Evolutionary conservation across 2,888 invertebrate species (phyloP), one percentile per base, ranked within the genome.

Genomic region (Diarsia mendica): DNA sequence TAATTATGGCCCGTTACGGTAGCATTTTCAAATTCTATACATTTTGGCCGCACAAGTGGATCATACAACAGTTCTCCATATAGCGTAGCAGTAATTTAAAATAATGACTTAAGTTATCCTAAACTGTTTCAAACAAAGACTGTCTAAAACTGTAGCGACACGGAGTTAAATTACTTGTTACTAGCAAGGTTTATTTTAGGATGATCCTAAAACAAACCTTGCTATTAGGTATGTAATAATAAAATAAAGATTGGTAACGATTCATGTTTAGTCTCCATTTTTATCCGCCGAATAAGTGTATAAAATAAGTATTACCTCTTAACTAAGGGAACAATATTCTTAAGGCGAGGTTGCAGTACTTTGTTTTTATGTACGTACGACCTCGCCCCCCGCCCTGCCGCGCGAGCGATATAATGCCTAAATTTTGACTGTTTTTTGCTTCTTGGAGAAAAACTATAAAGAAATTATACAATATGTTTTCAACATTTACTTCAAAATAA

Each of bases 21-120:
- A 18, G 23, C 23, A 15, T 23, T 51, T 75, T 33, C 3, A 18
- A 33, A 39, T 20, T n/a, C n/a, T 48, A 20, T 20, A 10, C 33
- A 23, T 20, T 2, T 15, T 44, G 51, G 44, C 18, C 3, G 39
- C 46, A 66, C n/a, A 51, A 71, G 70, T 71, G 15, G 71, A 70
- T 49, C 48, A 70, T 10, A 67, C 18, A 63, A 69, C 28, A 2
- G 10, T 23, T 60, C 20, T 3, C 0, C 18, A 13, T 39, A 49
- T 23, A 48, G 39, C 11, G 44, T 28, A 46, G 69, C n/a, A 68
- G 20, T 1, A 33, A 23, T 15, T 18, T 18, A 20, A 51, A 23
- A 23, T 18, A 15, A 58, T 58, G 3, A 28, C 3, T 28, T 8
- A 28, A 15, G 15, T 28, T 15, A 55, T 55, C 23, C 55, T 55